Evolutionary conservation across 2,797 vertebrate genomes (phyloP), one percentile per base, ranked within the genome.

Genomic region (Synanceia verrucosa): DNA sequence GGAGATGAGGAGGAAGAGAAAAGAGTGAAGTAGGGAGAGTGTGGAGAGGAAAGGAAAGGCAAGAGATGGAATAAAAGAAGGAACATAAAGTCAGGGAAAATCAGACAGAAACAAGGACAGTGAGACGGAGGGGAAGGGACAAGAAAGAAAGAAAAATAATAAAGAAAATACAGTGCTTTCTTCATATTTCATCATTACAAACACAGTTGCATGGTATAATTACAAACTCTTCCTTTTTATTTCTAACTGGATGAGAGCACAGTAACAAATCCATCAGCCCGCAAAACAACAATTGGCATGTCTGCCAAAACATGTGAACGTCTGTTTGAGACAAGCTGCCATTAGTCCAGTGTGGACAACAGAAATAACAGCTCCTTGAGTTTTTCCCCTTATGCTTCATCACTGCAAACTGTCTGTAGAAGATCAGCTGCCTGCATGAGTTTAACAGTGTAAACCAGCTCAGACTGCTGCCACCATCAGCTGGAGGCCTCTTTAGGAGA

Each of bases 1-100:
- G 72, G 67, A 68, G 57, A 73, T 68, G 64, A 73, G 31, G 67
- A 76, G 56, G 66, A 73, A 51, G 55, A 55, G 44, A 67, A 72
- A 72, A 8, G 48, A 41, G 57, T 55, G 50, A 77, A 55, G 71
- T 67, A 60, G 62, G 34, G 67, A 72, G 48, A 51, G 70, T 70
- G 39, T 41, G 65, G 36, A 34, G 50, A 46, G 67, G 56, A 70
- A 52, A 51, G 39, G 57, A 70, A 48, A 68, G 64, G 59, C 24
- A 34, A 63, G 60, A 70, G 39, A 72, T 62, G 21, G 36, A 14
- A 10, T 69, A 53, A 84, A 53, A 64, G 18, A 58, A 59, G 36
- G 10, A 59, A 21, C 46, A 63, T 62, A 68, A 82, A 83, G 47
- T 58, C 39, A 28, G 13, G n/a, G 24, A 2, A 18, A 72, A 33